Conservation (phyloP, 2,113 vertebrate genomes). For the Lophochroa leadbeateri region DNA sequence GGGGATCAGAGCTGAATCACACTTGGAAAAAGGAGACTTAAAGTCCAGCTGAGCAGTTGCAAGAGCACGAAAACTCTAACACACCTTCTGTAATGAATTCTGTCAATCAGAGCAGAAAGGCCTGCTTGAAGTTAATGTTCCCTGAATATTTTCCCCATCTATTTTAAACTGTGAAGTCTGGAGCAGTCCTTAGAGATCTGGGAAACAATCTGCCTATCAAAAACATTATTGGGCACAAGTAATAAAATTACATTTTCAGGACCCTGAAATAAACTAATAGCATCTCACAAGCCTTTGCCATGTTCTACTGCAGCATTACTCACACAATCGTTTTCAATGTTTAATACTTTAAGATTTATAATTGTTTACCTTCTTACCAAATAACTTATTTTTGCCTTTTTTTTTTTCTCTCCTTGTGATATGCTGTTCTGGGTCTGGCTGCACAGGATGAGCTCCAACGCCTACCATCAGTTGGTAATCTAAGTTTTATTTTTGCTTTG, state of each 20-base stretch:
- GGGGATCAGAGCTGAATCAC: not conserved
- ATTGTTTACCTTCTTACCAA: not conserved
- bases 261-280: not conserved
- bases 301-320: not conserved
- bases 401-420: not conserved
- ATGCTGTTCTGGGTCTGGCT: not conserved
- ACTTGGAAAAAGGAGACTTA: not conserved
- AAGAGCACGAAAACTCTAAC: not conserved
- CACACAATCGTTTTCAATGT: not conserved
- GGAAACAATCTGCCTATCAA: slow-evolving; percentile 8
- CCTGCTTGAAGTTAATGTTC: slow-evolving; percentile 33
- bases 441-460: not conserved
- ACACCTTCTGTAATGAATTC: slow-evolving; percentile 51
- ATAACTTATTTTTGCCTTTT: not conserved
- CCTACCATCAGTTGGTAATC: not conserved
- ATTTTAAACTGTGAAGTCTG: slow-evolving; percentile 27
- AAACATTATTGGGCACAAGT: not conserved
- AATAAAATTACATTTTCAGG: not conserved
- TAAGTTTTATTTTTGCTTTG: not conserved
- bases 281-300: not conserved
- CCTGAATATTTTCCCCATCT: slow-evolving; percentile 47
- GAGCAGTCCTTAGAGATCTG: slow-evolving; percentile 21
- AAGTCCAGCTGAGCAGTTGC: slow-evolving; percentile 21
- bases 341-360: not conserved
- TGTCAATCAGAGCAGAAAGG: slow-evolving; percentile 57